A percentile compares a stretch with the other conserved stretches of the same genome.
phyloP scores from a whole-genome alignment of 2,888 invertebrate genomes.

The Tanaodytes sp. region DNA sequence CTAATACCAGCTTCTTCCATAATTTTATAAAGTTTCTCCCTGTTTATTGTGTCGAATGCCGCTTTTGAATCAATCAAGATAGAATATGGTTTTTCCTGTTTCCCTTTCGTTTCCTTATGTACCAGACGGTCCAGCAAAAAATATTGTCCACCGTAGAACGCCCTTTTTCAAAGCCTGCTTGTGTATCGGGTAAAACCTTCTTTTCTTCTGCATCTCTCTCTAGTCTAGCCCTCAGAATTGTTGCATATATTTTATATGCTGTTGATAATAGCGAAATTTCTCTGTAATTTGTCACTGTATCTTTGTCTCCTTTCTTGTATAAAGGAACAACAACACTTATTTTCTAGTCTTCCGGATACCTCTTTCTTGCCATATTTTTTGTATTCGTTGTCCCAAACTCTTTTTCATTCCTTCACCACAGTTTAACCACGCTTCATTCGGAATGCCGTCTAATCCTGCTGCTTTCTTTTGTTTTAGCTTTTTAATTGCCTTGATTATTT shows the following conservation, averaged over 20 bases:
- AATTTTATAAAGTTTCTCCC: neutral
- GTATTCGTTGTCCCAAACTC: neutral
- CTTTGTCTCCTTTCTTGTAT: neutral
- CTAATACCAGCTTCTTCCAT: neutral
- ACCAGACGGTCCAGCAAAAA: no score
- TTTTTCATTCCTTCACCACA: neutral
- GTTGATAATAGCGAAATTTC: neutral
- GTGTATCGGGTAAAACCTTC: neutral
- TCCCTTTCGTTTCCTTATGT: no score
- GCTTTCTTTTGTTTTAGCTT: neutral
- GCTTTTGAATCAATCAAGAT: no score
- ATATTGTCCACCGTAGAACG: neutral
- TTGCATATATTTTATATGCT: neutral
- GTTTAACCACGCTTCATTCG: slow-evolving; percentile 38
- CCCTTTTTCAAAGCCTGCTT: no score
- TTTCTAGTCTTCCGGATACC: neutral
- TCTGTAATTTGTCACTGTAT: neutral
- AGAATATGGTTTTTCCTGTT: no score
- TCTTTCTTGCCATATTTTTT: neutral
- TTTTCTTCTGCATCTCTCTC: neutral
- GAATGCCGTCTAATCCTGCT: slow-evolving; percentile 16
- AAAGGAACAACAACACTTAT: neutral
- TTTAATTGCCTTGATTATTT: neutral
- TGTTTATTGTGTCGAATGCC: no score
- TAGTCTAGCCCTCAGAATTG: neutral